Evolutionary conservation across 2,888 invertebrate genomes (phyloP).

Genomic region (Conus canariensis): DNA sequence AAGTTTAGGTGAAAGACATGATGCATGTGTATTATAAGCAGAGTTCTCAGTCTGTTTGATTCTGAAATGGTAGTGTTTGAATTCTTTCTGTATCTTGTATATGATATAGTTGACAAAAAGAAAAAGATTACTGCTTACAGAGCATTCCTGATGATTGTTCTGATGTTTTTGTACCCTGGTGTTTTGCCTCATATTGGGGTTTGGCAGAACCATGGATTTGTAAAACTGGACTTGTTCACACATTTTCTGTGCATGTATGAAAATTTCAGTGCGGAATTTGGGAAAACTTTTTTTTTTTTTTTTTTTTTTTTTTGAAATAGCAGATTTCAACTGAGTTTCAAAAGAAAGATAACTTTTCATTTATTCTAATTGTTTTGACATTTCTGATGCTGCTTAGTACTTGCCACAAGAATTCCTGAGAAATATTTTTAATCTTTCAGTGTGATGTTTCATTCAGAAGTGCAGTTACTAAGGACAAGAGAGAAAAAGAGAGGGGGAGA

Average conservation of each 20-base stretch:
- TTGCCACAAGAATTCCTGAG: background rate
- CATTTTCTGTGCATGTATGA: too few species aligned
- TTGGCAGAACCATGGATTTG: background rate
- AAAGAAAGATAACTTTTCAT: too few species aligned
- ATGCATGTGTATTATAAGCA: background rate
- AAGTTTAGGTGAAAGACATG: background rate
- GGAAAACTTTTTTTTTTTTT: too few species aligned
- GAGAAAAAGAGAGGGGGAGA: too few species aligned
- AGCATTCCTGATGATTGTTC: conserved; percentile 33
- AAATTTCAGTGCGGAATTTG: too few species aligned
- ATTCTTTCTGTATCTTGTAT: background rate
- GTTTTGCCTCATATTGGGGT: conserved; percentile 17
- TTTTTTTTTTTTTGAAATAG: too few species aligned
- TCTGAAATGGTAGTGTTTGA: background rate
- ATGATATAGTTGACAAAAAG: too few species aligned
- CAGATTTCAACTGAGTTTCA: too few species aligned
- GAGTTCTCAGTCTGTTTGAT: background rate
- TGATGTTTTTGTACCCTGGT: background rate
- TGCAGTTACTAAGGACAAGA: too few species aligned
- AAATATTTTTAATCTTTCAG: too few species aligned
- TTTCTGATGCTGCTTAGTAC: background rate
- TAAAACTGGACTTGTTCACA: background rate
- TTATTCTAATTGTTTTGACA: background rate
- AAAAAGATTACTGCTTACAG: background rate
- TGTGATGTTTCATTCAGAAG: too few species aligned